Evolutionary conservation across 30 jellyfish, hydroid and myxozoan genomes (phyloP).

Genomic region (Cassiopea andromeda): DNA sequence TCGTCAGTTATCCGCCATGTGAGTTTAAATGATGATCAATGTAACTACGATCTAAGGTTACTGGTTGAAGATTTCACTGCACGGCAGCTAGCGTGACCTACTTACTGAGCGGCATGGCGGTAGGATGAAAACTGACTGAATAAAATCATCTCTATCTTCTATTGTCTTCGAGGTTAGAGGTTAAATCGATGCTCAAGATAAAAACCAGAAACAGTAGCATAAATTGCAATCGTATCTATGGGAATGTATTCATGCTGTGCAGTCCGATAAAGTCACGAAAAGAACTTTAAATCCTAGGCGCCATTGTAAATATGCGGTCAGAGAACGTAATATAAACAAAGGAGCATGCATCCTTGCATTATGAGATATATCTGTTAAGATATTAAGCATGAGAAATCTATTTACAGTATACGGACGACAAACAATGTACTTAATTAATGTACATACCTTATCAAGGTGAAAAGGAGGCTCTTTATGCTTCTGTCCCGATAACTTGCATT

Average conservation of each 20-base stretch:
- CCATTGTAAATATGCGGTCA: constrained; percentile 49
- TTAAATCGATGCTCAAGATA: constrained; percentile 49
- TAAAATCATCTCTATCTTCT: constrained; percentile 23
- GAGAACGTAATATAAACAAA: neutral
- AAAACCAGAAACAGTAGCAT: constrained; percentile 74
- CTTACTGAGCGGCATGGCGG: constrained; percentile 60
- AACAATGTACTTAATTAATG: too few relatives aligned
- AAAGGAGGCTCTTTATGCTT: too few relatives aligned
- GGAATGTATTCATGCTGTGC: constrained; percentile 22
- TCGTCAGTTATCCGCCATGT: too few relatives aligned
- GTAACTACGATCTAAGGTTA: neutral
- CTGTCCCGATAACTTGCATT: too few relatives aligned
- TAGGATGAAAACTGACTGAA: constrained; percentile 42
- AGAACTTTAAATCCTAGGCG: constrained; percentile 31
- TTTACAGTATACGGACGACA: neutral
- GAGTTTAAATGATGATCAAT: too few relatives aligned
- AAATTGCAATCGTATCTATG: constrained; percentile 31
- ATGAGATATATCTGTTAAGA: neutral
- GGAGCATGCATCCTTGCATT: neutral
- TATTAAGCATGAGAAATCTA: neutral
- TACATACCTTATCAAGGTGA: too few relatives aligned
- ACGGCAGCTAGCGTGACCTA: constrained; percentile 61
- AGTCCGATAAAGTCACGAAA: constrained; percentile 30
- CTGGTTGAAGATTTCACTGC: neutral
- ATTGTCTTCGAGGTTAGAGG: constrained; percentile 69